A percentile compares a stretch with the other conserved stretches of the same genome.
Conservation (phyloP, 2,888 invertebrate genomes). For the Stenichneumon culpator region DNA sequence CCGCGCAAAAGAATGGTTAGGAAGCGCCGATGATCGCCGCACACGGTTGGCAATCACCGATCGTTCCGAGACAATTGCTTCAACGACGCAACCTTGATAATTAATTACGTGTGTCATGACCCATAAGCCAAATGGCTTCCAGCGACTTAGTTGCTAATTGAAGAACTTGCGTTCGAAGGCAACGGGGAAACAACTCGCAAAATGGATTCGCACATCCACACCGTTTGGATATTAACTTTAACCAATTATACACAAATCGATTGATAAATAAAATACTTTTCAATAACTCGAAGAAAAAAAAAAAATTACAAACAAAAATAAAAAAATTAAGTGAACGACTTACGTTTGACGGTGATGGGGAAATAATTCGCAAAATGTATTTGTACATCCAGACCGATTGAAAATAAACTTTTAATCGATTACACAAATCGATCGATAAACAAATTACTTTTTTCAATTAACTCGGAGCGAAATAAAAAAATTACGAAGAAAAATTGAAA, state of each 20-base stretch:
- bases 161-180: constrained; percentile 8
- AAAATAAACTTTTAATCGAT: background rate
- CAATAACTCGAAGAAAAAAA: background rate
- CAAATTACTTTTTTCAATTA: background rate
- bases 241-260: background rate
- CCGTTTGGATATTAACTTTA: background rate
- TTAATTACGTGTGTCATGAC: constrained; percentile 16
- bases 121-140: constrained; percentile 32
- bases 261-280: background rate
- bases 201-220: background rate
- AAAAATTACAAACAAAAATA: background rate
- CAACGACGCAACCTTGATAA: constrained; percentile 34
- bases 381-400: background rate
- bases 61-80: constrained; percentile 47
- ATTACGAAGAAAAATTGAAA: background rate
- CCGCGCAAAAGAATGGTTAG: constrained; percentile 1
- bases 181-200: background rate
- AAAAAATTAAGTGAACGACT: background rate
- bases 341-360: background rate
- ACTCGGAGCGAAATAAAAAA: background rate
- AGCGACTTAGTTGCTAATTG: constrained; percentile 34
- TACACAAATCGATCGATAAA: background rate
- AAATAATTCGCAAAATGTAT: constrained; percentile 4
- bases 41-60: constrained; percentile 39
- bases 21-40: constrained; percentile 20